These are phyloP conservation scores for Stigmatopora argus DNA, from an alignment of 2,113 vertebrate genomes.

Conservation along the genomic window DNA sequence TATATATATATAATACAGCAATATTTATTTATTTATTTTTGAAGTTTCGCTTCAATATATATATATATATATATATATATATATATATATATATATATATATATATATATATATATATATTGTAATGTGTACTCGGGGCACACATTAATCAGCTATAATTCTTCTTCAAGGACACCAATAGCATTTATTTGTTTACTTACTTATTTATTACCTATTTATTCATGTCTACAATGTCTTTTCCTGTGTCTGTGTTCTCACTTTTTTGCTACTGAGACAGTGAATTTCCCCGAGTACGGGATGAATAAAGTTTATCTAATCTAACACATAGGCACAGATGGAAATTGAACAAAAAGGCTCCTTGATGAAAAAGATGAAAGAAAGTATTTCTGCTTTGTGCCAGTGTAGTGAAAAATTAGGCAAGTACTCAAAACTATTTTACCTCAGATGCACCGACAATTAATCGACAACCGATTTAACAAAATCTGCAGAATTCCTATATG, in stretches of 20 bases:
- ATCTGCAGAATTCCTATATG: background rate
- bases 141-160: conserved; percentile 18
- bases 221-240: no score
- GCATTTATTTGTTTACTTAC: background rate
- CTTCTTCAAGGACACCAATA: background rate
- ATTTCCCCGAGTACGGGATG: no score
- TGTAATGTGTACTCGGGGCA: conserved; percentile 22
- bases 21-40: conserved; percentile 5
- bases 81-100: no score
- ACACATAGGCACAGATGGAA: background rate
- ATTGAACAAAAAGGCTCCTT: background rate
- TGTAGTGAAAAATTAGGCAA: background rate
- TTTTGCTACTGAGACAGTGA: no score
- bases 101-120: conserved; percentile 24
- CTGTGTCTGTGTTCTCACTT: no score
- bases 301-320: no score
- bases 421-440: background rate
- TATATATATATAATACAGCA: no score
- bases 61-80: no score
- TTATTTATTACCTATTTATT: no score
- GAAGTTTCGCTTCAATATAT: conserved; percentile 20
- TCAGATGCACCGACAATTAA: background rate
- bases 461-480: background rate
- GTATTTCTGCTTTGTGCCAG: background rate
- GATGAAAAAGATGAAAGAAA: background rate